Evolutionary conservation across 2,888 invertebrate genomes (phyloP).

Genomic region (Girardia tigrina): DNA sequence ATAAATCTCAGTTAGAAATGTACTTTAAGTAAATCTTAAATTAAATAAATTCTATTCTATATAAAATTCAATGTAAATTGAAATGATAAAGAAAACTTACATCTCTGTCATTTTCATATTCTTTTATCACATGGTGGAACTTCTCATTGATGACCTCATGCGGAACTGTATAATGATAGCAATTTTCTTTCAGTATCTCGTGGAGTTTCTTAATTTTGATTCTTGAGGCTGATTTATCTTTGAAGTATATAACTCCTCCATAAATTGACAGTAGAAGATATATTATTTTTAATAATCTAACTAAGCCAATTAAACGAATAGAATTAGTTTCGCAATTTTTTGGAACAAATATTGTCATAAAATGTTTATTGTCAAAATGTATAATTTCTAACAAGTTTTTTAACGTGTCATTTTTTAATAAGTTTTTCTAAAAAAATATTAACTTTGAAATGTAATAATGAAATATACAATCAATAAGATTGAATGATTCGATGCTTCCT

Average conservation of each 20-base stretch:
- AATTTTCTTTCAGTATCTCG: constrained; percentile 1
- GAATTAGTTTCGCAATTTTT: constrained; percentile 5
- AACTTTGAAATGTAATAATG: background rate
- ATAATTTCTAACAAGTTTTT: constrained; percentile 6
- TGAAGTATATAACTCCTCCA: background rate
- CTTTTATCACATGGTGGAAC: background rate
- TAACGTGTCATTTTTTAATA: background rate
- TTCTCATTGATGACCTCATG: constrained; percentile 5
- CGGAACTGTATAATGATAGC: background rate
- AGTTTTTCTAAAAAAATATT: background rate
- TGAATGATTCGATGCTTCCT: background rate
- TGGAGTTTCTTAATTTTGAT: constrained; percentile 7
- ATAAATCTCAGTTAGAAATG: too few relatives aligned
- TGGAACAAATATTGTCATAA: background rate
- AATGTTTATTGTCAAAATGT: constrained; percentile 1
- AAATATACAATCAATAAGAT: background rate
- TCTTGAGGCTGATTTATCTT: background rate
- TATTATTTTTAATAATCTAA: background rate
- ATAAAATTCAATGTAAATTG: too few relatives aligned
- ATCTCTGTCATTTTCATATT: constrained; percentile 13
- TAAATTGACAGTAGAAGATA: background rate
- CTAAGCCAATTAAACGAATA: background rate
- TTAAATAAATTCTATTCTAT: too few relatives aligned
- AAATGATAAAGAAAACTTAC: too few relatives aligned
- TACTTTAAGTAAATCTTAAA: too few relatives aligned